phyloP scores from a whole-genome alignment of 2,797 vertebrate genomes.

The Heliangelus exortis region DNA sequence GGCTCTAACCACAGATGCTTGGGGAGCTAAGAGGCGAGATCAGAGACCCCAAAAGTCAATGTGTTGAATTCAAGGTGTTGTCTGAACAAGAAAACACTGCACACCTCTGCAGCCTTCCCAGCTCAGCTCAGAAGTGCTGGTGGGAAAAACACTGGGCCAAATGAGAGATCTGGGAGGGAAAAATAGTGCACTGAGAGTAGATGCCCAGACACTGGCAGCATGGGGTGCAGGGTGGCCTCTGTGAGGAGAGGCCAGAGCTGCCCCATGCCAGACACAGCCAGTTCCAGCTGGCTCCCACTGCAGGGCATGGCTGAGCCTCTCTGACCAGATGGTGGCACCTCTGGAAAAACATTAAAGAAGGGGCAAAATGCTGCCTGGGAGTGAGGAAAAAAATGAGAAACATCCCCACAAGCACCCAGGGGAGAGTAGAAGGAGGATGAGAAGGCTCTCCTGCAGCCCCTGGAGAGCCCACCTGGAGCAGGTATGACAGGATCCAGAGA shows the following conservation, averaged over 20 bases:
- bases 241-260: not conserved
- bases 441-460: not conserved
- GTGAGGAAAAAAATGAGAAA: not conserved
- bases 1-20: not conserved
- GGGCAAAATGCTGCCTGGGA: fast-evolving
- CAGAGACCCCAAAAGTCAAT: not conserved
- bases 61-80: not conserved
- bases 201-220: not conserved
- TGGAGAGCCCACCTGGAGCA: not conserved
- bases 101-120: not conserved
- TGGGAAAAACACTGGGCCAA: not conserved
- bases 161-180: not conserved
- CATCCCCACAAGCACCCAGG: not conserved
- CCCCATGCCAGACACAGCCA: no score
- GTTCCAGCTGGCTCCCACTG: not conserved
- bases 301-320: not conserved
- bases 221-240: not conserved
- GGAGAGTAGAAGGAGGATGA: not conserved
- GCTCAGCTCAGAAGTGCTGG: fast-evolving
- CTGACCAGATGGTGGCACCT: not conserved
- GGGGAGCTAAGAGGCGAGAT: not conserved
- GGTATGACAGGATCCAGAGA: not conserved
- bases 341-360: not conserved
- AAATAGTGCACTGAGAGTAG: fast-evolving
- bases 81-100: not conserved